Conservation (phyloP, 1,140 invertebrate species). For the Philopotamus ludificatus region DNA sequence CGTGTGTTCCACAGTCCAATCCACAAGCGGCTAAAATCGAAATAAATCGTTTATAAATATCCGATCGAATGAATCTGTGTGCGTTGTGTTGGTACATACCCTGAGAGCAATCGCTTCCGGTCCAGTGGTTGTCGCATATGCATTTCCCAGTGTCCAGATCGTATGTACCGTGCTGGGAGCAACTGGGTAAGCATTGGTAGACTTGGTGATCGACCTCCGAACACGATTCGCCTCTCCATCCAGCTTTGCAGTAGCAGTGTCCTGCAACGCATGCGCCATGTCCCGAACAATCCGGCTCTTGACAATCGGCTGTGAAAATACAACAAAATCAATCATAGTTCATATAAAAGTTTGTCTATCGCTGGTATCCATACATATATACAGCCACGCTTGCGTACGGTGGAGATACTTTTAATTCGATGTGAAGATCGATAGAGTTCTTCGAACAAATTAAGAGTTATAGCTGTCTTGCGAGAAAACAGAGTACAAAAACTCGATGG, state of each 20-base stretch:
- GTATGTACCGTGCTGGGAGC: conserved; percentile 86
- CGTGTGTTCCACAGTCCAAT: conserved; percentile 87
- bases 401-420: conserved; percentile 7
- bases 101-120: conserved; percentile 86
- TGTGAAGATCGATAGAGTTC: conserved; percentile 8
- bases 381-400: background rate
- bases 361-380: background rate
- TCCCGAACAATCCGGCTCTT: conserved; percentile 83
- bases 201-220: conserved; percentile 83
- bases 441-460: conserved; percentile 31
- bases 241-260: conserved; percentile 90
- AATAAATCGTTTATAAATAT: background rate
- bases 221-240: conserved; percentile 92
- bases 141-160: conserved; percentile 84
- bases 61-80: background rate
- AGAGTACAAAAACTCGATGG: conserved; percentile 36
- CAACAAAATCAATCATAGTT: background rate
- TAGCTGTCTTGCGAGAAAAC: background rate
- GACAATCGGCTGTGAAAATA: conserved; percentile 68
- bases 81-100: conserved; percentile 56
- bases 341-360: background rate
- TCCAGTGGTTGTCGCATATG: conserved; percentile 86
- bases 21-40: conserved; percentile 76
- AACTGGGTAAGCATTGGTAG: conserved; percentile 84
- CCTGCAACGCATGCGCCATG: conserved; percentile 92